These are phyloP conservation scores for Probosciger aterrimus DNA, from an alignment of 2,113 vertebrate genomes.

Conservation along the genomic window DNA sequence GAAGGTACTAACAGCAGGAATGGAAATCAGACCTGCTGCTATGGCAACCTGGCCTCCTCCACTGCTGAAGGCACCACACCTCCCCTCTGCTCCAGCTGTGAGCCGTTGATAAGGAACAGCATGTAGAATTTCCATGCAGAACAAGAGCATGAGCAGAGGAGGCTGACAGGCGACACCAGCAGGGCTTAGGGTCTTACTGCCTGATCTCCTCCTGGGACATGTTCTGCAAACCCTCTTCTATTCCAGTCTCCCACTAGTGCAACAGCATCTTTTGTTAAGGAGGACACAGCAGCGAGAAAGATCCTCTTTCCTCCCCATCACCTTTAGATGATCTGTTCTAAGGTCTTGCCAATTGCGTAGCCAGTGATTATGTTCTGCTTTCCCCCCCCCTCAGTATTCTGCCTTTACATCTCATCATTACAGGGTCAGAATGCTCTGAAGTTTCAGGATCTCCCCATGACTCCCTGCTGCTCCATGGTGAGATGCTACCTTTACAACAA, in stretches of 20 bases:
- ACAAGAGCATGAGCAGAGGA: not conserved
- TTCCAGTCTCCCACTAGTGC: not conserved
- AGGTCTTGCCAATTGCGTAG: not conserved
- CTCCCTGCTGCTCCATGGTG: not conserved
- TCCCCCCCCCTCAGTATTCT: not conserved
- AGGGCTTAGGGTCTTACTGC: not conserved
- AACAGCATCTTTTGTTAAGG: not conserved
- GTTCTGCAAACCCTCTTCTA: not conserved
- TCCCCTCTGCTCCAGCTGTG: slow-evolving; percentile 33
- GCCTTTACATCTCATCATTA: not conserved
- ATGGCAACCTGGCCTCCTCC: slow-evolving; percentile 46
- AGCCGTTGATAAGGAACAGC: not conserved
- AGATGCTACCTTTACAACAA: not conserved
- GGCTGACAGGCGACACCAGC: not conserved
- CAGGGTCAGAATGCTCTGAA: not conserved
- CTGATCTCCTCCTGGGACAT: not conserved
- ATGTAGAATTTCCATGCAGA: not conserved
- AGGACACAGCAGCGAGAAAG: not conserved
- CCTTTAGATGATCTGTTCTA: not conserved
- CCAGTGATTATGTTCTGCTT: not conserved
- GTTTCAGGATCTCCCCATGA: not conserved
- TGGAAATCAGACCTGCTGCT: slow-evolving; percentile 43
- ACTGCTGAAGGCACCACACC: not conserved
- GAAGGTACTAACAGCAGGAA: not conserved
- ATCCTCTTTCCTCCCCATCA: not conserved